These are phyloP conservation scores for Steatocranus sp. DNA, from an alignment of 2,797 vertebrate species.

Conservation along the genomic window DNA sequence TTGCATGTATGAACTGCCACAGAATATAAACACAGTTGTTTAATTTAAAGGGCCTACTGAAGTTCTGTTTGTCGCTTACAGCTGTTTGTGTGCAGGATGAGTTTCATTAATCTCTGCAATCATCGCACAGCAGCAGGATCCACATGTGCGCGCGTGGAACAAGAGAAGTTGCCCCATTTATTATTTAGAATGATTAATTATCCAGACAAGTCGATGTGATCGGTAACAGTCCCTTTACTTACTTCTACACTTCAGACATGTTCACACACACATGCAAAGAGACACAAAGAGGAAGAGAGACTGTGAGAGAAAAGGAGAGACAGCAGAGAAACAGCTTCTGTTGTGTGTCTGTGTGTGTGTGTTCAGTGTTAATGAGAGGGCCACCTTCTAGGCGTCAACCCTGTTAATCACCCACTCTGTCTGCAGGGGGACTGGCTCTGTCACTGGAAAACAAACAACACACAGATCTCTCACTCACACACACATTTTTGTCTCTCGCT, in stretches of 20 bases:
- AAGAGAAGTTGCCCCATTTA: not conserved
- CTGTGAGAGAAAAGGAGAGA: conserved; percentile 8
- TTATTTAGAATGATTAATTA: not conserved
- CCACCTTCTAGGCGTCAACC: conserved; percentile 72
- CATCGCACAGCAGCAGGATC: not conserved
- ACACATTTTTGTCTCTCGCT: conserved; percentile 30
- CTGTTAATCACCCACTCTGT: conserved; percentile 78
- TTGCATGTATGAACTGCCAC: not conserved
- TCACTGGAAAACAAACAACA: conserved; percentile 70
- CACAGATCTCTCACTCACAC: conserved; percentile 21
- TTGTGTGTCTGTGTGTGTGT: conserved; percentile 11
- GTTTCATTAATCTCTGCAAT: not conserved
- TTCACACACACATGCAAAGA: not conserved
- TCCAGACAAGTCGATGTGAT: not conserved
- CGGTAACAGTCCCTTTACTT: not conserved
- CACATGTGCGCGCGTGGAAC: not conserved
- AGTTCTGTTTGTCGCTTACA: not conserved
- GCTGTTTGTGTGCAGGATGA: not conserved
- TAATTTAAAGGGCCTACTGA: not conserved
- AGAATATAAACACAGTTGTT: not conserved
- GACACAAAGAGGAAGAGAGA: not conserved
- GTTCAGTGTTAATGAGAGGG: conserved; percentile 72
- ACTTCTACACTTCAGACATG: not conserved
- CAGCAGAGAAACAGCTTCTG: conserved; percentile 13
- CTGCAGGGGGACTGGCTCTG: conserved; percentile 69